These are phyloP conservation scores for Laticauda laticaudata DNA, from an alignment of 2,113 vertebrate species.

Conservation along the genomic window DNA sequence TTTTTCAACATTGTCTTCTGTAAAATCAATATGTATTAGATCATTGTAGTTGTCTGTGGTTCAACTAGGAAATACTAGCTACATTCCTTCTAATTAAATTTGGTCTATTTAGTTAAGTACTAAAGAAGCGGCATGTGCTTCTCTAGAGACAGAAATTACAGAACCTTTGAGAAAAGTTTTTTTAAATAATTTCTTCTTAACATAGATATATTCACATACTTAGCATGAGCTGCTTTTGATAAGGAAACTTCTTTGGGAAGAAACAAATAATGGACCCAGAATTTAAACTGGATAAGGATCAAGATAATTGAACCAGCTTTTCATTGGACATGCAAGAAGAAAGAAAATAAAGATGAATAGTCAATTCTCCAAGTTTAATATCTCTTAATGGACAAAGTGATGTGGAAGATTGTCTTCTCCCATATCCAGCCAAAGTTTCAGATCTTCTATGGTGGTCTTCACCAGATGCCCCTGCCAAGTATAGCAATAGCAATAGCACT, in stretches of 20 bases:
- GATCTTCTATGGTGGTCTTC: not conserved
- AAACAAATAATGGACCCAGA: not conserved
- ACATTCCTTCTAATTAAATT: not conserved
- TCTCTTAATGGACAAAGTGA: not conserved
- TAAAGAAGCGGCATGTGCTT: not conserved
- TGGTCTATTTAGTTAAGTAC: not conserved
- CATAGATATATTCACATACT: not conserved
- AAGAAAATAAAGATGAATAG: not conserved
- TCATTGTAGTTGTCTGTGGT: too few relatives aligned
- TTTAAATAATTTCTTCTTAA: not conserved
- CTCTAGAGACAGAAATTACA: not conserved
- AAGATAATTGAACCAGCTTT: not conserved
- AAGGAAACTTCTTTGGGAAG: not conserved
- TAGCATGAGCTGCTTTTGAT: not conserved
- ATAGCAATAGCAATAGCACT: too few relatives aligned
- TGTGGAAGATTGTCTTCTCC: not conserved
- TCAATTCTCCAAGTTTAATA: not conserved
- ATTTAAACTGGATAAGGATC: not conserved
- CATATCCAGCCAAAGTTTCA: not conserved
- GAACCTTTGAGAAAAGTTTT: not conserved
- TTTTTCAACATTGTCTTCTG: too few relatives aligned
- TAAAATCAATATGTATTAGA: too few relatives aligned
- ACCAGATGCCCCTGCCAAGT: not conserved
- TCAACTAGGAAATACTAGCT: not conserved
- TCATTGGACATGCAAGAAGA: not conserved